Conservation (phyloP, 2,797 vertebrate genomes). For the Corythornis leucogaster region DNA sequence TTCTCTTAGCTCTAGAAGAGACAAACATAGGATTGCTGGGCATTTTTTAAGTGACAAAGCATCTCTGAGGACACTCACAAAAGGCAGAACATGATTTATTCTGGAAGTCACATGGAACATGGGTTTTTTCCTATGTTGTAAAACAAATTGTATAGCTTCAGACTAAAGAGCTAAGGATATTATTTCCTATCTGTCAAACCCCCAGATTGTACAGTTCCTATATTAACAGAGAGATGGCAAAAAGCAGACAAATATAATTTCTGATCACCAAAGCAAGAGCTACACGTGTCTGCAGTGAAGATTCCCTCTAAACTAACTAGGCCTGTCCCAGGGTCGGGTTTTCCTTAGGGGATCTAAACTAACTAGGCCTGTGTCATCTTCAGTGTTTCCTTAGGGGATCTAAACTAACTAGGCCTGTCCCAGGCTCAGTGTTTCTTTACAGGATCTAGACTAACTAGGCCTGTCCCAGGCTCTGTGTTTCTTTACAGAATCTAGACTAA, state of each 20-base stretch:
- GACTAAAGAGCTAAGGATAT: not conserved
- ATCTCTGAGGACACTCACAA: not conserved
- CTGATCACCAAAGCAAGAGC: not conserved
- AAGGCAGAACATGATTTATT: slow-evolving; percentile 4
- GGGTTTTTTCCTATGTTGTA: not conserved
- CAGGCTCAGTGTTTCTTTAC: too few species aligned
- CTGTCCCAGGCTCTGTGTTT: too few species aligned
- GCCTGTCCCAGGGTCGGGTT: too few species aligned
- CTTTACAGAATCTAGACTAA: not conserved
- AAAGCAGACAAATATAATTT: not conserved
- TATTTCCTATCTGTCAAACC: not conserved
- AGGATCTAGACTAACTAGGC: too few species aligned
- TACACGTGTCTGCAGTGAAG: not conserved
- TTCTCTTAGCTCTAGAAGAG: not conserved
- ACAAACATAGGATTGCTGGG: not conserved
- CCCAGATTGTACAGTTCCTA: not conserved
- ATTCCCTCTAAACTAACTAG: not conserved
- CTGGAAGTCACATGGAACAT: not conserved
- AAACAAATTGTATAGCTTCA: not conserved
- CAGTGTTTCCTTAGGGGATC: too few species aligned
- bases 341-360: too few species aligned
- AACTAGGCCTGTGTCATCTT: too few species aligned
- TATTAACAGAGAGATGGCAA: not conserved
- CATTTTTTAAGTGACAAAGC: slow-evolving; percentile 23
- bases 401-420: too few species aligned